Base-by-base conservation (phyloP, 1,140 invertebrate genomes). In the Drosophila repletoides region DNA sequence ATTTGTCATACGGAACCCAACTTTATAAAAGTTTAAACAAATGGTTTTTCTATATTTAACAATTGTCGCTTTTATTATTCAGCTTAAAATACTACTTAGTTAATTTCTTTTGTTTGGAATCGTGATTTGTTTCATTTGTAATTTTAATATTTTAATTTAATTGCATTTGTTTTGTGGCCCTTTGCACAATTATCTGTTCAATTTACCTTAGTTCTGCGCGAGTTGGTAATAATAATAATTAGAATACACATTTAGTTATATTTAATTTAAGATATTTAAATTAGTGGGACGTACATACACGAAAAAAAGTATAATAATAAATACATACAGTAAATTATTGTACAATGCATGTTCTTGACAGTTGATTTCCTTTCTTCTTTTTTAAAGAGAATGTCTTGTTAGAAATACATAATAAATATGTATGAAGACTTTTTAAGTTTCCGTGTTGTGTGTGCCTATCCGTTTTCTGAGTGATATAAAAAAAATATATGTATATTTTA, bases 401-500 rank as follows among this genome's bases (percentile, higher is more conserved):
- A 15, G 14, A 36, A 14, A 36, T 15, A 36, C 4, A 36, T 15
- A 21, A 12, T 22, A 36, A 28, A 55, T 40, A 29, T 34, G 43
- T 49, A 56, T 52, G 52, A 15, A 29, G n/a, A n/a, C n/a, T 56
- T 34, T 19, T 19, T 6, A 55, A 29, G 17, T 43, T 43, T 56
- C 24, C 6, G 24, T 19, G 3, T 21, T 12, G 10, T 24, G 2
- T 21, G 52, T 41, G 29, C 29, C 36, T 48, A 26, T 40, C 21
- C 19, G 26, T 58, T 31, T 9, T 60, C 40, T 49, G 19, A 41
- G 24, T 24, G 17, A 52, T 43, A 36, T 53, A 77, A 53, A 76
- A 77, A 76, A 66, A 72, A 77, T 34, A 72, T 55, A 72, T 76
- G 33, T 71, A 28, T 52, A 36, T 33, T 34, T n/a, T n/a, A n/a